Evolutionary conservation across 2,113 vertebrate genomes (phyloP), one percentile per base, ranked within the genome.

Genomic region (Chiloscyllium plagiosum): DNA sequence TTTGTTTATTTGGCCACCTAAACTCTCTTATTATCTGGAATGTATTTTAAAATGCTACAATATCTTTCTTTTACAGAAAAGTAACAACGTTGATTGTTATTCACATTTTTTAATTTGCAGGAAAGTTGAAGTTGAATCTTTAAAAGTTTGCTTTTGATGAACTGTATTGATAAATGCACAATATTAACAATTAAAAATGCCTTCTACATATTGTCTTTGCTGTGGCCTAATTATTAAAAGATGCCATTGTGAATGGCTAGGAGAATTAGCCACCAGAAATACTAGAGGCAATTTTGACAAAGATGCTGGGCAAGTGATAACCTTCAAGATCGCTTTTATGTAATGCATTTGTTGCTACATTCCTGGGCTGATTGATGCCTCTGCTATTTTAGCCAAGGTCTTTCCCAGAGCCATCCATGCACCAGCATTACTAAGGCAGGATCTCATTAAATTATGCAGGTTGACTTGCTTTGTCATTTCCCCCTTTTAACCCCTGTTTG

Each of bases 211-310:
- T 29, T 33, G 1, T 19, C n/a, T 90, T n/a, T 92, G 52, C 26
- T 17, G 3, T 89, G 56, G 87, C n/a, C 65, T n/a, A 92, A 29
- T 92, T 92, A 92, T 65, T 92, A n/a, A 92, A 47, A 83, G 80
- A 47, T 4, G 6, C 17, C 37, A 15, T n/a, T 29, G 5, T n/a
- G 52, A 92, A n/a, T n/a, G n/a, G 61, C 52, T 65, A 0, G 56
- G 15, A 92, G 33, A 92, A n/a, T 20, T 92, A n/a, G n/a, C 29
- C 56, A 61, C 17, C 61, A 92, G 56, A 92, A n/a, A 65, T 12
- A 33, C 1, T 92, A 2, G 17, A 20, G 37, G 0, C 80, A 42
- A 83, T 83, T 47, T 42, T 83, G 37, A 20, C n/a, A 42, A 1
- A 22, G 13, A 6, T 15, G 0, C 2, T 33, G 26, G 52, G 87